Evolutionary conservation across 2,888 invertebrate species (phyloP).

Genomic region (Ormyrus pomaceus): DNA sequence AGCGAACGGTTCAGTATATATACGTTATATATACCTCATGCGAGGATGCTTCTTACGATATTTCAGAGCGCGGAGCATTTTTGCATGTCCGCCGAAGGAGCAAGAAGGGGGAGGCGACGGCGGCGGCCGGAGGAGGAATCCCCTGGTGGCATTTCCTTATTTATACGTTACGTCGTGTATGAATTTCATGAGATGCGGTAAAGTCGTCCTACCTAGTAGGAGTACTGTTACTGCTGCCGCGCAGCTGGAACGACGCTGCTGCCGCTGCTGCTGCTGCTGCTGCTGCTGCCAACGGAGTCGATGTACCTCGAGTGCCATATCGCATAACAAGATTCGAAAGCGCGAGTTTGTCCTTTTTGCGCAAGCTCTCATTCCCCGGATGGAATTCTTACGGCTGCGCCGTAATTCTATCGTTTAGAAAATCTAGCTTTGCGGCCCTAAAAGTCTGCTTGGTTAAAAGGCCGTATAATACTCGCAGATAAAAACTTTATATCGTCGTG

Average conservation of each 20-base stretch:
- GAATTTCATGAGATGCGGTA: constrained; percentile 61
- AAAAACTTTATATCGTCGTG: too few relatives aligned
- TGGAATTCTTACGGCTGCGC: not conserved
- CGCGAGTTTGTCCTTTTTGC: not conserved
- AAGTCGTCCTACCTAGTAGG: not conserved
- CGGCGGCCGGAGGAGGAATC: not conserved
- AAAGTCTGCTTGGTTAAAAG: too few relatives aligned
- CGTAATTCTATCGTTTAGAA: too few relatives aligned
- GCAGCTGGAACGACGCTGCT: too few relatives aligned
- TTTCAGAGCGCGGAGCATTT: not conserved
- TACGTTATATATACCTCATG: not conserved
- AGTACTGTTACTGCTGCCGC: too few relatives aligned
- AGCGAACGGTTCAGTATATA: not conserved
- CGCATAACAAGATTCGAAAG: constrained; percentile 19
- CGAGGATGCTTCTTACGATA: not conserved
- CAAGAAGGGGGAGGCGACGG: too few relatives aligned
- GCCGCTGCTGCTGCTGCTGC: not conserved
- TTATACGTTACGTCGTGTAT: constrained; percentile 62
- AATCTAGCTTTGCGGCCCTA: too few relatives aligned
- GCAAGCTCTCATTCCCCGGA: constrained; percentile 11
- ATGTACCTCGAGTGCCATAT: constrained; percentile 4
- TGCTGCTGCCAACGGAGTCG: not conserved
- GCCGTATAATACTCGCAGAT: too few relatives aligned
- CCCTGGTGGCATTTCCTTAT: constrained; percentile 61
- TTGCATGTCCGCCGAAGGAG: not conserved